Evolutionary conservation across 2,888 invertebrate genomes (phyloP).

Genomic region (Drosophila mettleri): DNA sequence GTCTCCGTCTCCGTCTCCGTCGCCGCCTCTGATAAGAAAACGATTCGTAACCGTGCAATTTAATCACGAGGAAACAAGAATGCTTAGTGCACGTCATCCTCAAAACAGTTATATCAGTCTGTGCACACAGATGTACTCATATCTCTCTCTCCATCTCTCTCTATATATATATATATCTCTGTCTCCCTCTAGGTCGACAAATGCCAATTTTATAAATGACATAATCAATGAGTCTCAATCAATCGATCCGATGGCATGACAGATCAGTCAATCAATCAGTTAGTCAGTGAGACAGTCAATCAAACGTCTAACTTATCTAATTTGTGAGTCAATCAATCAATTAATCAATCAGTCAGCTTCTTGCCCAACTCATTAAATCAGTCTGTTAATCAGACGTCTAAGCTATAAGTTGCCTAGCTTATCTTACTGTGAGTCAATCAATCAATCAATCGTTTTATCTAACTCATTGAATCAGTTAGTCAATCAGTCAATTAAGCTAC

Average conservation of each 20-base stretch:
- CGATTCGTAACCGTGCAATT: conserved; percentile 40
- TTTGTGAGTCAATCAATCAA: neutral
- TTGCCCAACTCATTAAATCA: neutral
- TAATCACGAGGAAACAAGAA: conserved; percentile 51
- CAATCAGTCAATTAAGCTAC: neutral
- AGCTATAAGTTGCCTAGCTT: too few species aligned
- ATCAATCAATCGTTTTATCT: too few species aligned
- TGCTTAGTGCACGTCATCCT: conserved; percentile 1
- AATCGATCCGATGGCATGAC: neutral
- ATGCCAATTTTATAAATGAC: neutral
- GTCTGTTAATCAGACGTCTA: too few species aligned
- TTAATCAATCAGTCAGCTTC: neutral
- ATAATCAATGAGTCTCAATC: neutral
- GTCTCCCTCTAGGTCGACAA: neutral
- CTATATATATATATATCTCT: too few species aligned
- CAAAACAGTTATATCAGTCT: neutral
- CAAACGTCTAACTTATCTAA: neutral
- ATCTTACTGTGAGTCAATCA: neutral
- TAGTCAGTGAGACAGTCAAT: neutral
- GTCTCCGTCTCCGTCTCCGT: neutral
- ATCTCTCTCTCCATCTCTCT: neutral
- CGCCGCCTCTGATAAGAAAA: conserved; percentile 34
- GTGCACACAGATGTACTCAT: conserved; percentile 6
- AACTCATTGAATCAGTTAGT: neutral
- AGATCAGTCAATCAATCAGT: neutral